phyloP scores from a whole-genome alignment of 2,113 vertebrate genomes.

The Charadrius vociferus region DNA sequence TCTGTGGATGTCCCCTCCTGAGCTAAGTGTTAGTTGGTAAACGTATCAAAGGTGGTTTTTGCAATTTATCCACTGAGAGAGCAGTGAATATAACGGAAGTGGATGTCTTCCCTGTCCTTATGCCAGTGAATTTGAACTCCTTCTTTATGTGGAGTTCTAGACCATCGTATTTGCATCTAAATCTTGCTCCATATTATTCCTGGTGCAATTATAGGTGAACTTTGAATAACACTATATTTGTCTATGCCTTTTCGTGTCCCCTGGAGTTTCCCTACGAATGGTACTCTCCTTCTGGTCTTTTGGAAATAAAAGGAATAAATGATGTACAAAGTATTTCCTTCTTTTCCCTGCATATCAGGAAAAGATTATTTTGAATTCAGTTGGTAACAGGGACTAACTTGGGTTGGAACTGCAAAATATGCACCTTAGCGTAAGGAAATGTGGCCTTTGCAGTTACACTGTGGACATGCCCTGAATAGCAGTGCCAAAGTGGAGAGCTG shows the following conservation, averaged over 20 bases:
- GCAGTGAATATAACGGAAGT: not conserved
- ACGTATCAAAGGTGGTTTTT: not conserved
- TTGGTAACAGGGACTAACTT: not conserved
- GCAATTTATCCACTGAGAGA: not conserved
- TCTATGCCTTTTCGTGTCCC: not conserved
- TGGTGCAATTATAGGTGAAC: not conserved
- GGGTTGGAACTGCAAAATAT: not conserved
- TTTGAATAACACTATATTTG: not conserved
- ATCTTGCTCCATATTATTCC: not conserved
- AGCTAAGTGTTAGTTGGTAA: not conserved
- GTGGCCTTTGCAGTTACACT: not conserved
- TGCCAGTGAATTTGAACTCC: not conserved
- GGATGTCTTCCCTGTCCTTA: not conserved
- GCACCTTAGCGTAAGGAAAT: not conserved
- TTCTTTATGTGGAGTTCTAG: not conserved
- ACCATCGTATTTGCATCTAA: not conserved
- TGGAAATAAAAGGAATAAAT: not conserved
- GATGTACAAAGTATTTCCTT: not conserved
- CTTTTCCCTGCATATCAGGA: not conserved
- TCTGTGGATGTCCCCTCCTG: not conserved
- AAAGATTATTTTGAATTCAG: not conserved
- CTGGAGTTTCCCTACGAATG: not conserved
- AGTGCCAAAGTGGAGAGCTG: accelerated
- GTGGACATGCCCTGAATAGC: not conserved
- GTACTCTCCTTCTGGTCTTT: not conserved